These are phyloP conservation scores for Cossypha dichroa DNA, from an alignment of 2,797 vertebrate genomes.

Conservation along the genomic window DNA sequence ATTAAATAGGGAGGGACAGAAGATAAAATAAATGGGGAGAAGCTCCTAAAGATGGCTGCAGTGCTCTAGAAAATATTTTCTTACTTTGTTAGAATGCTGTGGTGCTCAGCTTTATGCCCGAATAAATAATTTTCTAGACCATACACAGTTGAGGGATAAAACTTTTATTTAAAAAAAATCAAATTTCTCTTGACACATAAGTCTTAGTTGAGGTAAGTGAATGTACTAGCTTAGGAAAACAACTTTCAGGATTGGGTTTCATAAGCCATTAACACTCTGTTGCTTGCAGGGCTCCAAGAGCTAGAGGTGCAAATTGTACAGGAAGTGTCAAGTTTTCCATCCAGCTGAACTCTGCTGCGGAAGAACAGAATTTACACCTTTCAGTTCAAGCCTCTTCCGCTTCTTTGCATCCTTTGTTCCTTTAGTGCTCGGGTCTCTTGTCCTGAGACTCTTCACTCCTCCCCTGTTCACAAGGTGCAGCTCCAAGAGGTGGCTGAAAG, in stretches of 20 bases:
- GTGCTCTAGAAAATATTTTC: background rate
- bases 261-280: background rate
- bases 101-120: background rate
- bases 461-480: background rate
- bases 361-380: background rate
- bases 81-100: background rate
- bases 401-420: background rate
- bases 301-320: background rate
- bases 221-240: slow-evolving; percentile 38
- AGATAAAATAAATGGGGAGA: background rate
- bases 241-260: background rate
- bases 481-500: background rate
- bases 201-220: slow-evolving; percentile 65
- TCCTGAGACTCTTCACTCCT: background rate
- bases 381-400: background rate
- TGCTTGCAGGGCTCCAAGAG: background rate
- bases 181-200: slow-evolving; percentile 26
- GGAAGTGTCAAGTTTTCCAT: background rate
- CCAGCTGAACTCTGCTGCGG: background rate
- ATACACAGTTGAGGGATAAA: background rate
- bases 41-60: background rate
- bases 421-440: background rate
- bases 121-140: background rate
- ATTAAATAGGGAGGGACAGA: background rate
- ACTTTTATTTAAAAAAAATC: slow-evolving; percentile 57